Conservation (phyloP, 1,140 invertebrate species). For the Hydropsyche tenuis region DNA sequence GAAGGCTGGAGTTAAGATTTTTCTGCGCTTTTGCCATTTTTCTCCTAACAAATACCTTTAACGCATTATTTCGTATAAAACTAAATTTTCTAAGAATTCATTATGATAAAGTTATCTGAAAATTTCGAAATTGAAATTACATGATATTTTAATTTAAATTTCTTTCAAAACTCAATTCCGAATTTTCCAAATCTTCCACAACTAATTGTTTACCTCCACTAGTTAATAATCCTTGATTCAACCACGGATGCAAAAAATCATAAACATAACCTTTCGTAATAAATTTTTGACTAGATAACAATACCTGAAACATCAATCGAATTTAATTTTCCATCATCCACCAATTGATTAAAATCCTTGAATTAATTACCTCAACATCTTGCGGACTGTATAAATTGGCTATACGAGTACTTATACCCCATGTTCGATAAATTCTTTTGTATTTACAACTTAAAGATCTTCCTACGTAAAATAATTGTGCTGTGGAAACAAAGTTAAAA, state of each 20-base stretch:
- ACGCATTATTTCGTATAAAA: background rate
- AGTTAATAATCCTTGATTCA: constrained; percentile 62
- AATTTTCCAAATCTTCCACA: background rate
- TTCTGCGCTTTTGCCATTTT: constrained; percentile 30
- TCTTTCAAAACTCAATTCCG: background rate
- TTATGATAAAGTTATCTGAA: background rate
- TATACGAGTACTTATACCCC: constrained; percentile 48
- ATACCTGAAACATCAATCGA: constrained; percentile 49
- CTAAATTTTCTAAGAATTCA: background rate
- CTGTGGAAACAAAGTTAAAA: background rate
- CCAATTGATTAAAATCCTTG: background rate
- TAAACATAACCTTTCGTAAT: constrained; percentile 68
- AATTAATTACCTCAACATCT: constrained; percentile 54
- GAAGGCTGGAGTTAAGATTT: constrained; percentile 32
- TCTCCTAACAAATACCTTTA: constrained; percentile 6
- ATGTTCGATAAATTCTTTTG: constrained; percentile 10
- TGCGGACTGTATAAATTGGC: constrained; percentile 55
- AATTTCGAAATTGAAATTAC: background rate
- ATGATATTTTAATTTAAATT: background rate
- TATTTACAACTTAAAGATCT: background rate
- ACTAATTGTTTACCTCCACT: constrained; percentile 60
- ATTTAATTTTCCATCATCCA: background rate
- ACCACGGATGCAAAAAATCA: constrained; percentile 66
- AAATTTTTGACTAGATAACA: constrained; percentile 66
- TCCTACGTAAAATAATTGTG: constrained; percentile 6